Percentiles rank a stretch among this genome's conserved stretches.
Evolutionary conservation across 1,140 invertebrate species (phyloP).

Genomic region (Schlechtendalia chinensis): DNA sequence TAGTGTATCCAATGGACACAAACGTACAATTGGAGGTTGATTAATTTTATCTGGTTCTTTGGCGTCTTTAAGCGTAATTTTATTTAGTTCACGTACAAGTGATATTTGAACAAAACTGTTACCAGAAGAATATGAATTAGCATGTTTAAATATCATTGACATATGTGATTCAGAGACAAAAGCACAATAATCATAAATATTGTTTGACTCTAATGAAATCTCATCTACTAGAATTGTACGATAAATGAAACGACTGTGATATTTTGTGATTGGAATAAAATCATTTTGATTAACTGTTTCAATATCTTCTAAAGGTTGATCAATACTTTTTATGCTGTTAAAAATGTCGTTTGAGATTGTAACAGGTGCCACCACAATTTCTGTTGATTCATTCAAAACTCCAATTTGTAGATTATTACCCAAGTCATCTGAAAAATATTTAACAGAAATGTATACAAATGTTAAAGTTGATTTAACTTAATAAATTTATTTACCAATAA

Average conservation of each 20-base stretch:
- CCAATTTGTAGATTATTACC: neutral
- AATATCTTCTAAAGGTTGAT: neutral
- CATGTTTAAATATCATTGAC: neutral
- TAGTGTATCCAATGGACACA: conserved; percentile 9
- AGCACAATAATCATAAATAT: conserved; percentile 35
- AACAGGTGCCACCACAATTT: conserved; percentile 14
- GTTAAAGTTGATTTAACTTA: neutral
- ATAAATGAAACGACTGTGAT: conserved; percentile 13
- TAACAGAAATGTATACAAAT: neutral
- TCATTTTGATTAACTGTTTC: neutral
- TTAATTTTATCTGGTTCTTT: neutral
- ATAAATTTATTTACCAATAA: conserved; percentile 25
- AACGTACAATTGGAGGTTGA: neutral
- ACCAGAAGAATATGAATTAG: neutral
- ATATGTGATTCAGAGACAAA: conserved; percentile 23
- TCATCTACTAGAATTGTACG: conserved; percentile 16
- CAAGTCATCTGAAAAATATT: conserved; percentile 27
- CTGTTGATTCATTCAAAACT: conserved; percentile 23
- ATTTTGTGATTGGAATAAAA: neutral
- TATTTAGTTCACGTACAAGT: neutral
- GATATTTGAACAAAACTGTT: conserved; percentile 35
- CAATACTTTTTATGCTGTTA: neutral
- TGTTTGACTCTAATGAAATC: neutral
- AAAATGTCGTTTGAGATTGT: neutral
- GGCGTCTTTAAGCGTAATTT: neutral